Conservation (phyloP, 2,888 invertebrate genomes). For the Macroteleia sp. region DNA sequence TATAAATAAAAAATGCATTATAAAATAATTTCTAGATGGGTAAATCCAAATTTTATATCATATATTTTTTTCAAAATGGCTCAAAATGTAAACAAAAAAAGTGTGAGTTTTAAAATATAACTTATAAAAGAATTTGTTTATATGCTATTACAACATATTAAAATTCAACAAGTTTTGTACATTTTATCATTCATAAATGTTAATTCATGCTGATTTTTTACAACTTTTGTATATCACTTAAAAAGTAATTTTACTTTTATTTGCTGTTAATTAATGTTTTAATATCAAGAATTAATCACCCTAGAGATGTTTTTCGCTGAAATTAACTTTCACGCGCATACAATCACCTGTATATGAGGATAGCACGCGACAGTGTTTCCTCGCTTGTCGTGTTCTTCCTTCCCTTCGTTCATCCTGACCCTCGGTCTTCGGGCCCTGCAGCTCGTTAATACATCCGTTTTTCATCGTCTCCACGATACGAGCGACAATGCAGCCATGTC, state of each 20-base stretch:
- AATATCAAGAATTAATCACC: conserved; percentile 22
- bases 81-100: too few species aligned
- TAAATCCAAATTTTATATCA: too few species aligned
- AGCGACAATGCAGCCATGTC: conserved; percentile 55
- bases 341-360: conserved; percentile 60
- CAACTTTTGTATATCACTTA: not conserved
- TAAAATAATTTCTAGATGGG: too few species aligned
- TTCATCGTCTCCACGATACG: conserved; percentile 66
- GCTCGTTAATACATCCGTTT: conserved; percentile 71
- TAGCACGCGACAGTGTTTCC: conserved; percentile 71
- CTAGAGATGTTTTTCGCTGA: conserved; percentile 12
- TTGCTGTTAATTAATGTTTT: conserved; percentile 12
- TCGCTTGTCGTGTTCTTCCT: conserved; percentile 70
- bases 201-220: not conserved
- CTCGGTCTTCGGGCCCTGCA: conserved; percentile 26
- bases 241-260: not conserved
- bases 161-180: too few species aligned
- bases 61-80: too few species aligned
- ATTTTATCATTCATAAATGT: too few species aligned
- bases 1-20: too few species aligned
- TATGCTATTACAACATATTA: too few species aligned
- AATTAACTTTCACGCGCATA: conserved; percentile 47
- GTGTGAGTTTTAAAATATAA: too few species aligned
- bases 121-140: too few species aligned
- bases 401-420: conserved; percentile 68